Conservation (phyloP, 2,888 invertebrate genomes). For the Prosopocoilus inquinatus region DNA sequence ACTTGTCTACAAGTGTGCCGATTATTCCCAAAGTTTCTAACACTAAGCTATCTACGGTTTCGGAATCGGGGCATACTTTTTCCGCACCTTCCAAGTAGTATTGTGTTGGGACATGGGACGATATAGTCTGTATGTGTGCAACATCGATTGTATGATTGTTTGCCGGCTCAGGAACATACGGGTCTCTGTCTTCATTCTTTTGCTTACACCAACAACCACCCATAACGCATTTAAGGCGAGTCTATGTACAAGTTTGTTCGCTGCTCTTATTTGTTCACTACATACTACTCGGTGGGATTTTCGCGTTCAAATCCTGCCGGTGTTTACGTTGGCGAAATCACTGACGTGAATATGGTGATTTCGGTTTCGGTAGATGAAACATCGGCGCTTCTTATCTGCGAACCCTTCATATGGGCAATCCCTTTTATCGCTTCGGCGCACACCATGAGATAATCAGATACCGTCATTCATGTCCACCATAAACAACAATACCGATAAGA, state of each 20-base stretch:
- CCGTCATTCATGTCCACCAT: no score
- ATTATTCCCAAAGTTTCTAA: conserved; percentile 78
- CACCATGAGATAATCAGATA: no score
- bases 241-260: conserved; percentile 2
- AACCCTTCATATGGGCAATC: neutral
- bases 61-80: conserved; percentile 46
- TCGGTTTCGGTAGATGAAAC: neutral
- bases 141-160: conserved; percentile 18
- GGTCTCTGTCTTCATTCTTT: conserved; percentile 56
- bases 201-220: conserved; percentile 77
- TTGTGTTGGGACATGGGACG: conserved; percentile 34
- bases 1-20: conserved; percentile 82
- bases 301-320: conserved; percentile 1
- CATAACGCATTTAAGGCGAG: conserved; percentile 54
- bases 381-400: neutral
- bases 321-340: conserved; percentile 44
- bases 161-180: conserved; percentile 46
- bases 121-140: conserved; percentile 38
- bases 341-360: conserved; percentile 24
- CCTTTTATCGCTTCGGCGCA: neutral
- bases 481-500: no score
- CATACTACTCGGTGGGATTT: conserved; percentile 29
- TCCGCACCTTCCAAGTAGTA: conserved; percentile 37
- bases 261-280: conserved; percentile 28
- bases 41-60: conserved; percentile 69